A percentile compares a stretch with the other conserved stretches of the same genome.
Evolutionary conservation across 2,113 vertebrate genomes (phyloP).

Genomic region (Pandion haliaetus): DNA sequence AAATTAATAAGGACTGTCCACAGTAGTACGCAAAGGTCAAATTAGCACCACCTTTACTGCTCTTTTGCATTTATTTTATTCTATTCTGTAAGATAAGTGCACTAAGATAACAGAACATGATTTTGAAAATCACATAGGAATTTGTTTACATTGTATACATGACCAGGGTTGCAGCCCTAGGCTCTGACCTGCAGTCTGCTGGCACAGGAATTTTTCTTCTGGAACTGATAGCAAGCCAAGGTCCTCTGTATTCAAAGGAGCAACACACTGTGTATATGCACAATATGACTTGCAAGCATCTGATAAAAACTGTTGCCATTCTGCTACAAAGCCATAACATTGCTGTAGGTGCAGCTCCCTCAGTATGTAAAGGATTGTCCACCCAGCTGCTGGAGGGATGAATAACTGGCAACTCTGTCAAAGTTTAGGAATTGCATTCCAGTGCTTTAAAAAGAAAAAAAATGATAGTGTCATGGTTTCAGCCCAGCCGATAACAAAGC

Average conservation of each 20-base stretch:
- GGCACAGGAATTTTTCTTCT: not conserved
- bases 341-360: not conserved
- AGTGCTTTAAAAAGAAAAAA: not conserved
- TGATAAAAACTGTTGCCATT: not conserved
- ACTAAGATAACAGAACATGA: not conserved
- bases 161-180: not conserved
- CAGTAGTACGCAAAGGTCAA: not conserved
- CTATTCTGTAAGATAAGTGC: not conserved
- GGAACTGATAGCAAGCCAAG: not conserved
- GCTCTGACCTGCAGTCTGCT: not conserved
- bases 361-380: not conserved
- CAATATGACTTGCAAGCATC: not conserved
- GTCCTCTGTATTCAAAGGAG: not conserved
- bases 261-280: not conserved
- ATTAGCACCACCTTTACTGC: not conserved
- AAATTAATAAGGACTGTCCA: not conserved
- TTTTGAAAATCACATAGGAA: not conserved
- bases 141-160: not conserved
- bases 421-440: not conserved
- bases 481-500: too few species aligned
- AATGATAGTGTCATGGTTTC: too few species aligned
- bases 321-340: not conserved
- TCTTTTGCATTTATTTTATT: not conserved
- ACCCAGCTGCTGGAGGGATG: not conserved
- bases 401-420: not conserved